A percentile compares a stretch with the other conserved stretches of the same genome.
Evolutionary conservation across 2,888 invertebrate species (phyloP).

Genomic region (Saturnia pavonia): DNA sequence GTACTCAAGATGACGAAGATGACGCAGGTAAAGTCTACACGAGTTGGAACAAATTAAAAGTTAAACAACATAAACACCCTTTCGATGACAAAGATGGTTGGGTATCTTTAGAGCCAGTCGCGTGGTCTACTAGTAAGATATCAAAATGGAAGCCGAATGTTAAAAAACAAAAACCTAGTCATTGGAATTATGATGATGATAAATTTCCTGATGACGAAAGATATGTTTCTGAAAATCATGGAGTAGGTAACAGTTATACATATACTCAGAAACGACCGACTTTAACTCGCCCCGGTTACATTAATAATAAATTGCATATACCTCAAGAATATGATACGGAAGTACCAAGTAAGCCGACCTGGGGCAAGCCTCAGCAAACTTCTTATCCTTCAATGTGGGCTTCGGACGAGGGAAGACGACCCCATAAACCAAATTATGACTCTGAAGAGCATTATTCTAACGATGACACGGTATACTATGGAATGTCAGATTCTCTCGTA

Average conservation of each 20-base stretch:
- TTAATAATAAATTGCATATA: constrained; percentile 66
- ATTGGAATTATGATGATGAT: constrained; percentile 69
- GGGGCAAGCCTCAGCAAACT: constrained; percentile 60
- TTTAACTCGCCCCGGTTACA: constrained; percentile 61
- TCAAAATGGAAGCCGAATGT: constrained; percentile 89
- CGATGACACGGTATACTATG: constrained; percentile 64
- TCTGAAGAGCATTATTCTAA: constrained; percentile 55
- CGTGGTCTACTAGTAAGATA: constrained; percentile 90
- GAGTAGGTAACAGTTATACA: constrained; percentile 51
- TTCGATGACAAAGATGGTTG: constrained; percentile 88
- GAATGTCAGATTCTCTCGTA: constrained; percentile 68
- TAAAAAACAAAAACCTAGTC: constrained; percentile 75
- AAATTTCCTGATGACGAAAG: constrained; percentile 47
- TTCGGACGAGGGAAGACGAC: constrained; percentile 67
- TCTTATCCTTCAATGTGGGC: constrained; percentile 64
- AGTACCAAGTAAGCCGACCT: constrained; percentile 67
- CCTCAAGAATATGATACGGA: constrained; percentile 64
- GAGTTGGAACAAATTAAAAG: constrained; percentile 78
- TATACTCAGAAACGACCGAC: constrained; percentile 64
- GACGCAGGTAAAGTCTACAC: constrained; percentile 63
- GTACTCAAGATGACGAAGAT: constrained; percentile 41
- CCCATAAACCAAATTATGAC: constrained; percentile 72
- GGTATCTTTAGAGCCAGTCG: constrained; percentile 89
- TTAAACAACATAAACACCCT: constrained; percentile 81
- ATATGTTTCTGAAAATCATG: constrained; percentile 45